Evolutionary conservation across 2,113 vertebrate genomes (phyloP).

Genomic region (Mastomys coucha): DNA sequence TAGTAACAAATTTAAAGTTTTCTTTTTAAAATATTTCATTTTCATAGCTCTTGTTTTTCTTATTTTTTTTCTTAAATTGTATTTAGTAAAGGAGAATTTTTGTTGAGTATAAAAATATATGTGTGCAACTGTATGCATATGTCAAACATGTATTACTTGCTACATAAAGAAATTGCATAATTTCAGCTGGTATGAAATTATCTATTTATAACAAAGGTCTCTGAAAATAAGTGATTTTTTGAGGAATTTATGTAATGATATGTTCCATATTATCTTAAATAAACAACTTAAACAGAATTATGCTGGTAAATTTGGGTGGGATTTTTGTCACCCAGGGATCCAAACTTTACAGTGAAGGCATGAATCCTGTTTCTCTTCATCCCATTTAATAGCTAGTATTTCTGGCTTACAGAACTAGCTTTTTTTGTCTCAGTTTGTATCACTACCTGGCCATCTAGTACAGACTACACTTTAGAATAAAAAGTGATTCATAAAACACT

Average conservation of each 20-base stretch:
- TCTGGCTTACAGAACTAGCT: neutral
- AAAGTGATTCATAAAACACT: neutral
- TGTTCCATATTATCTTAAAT: neutral
- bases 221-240: neutral
- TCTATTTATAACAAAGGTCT: neutral
- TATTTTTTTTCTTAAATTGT: neutral
- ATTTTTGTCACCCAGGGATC: neutral
- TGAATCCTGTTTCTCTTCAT: neutral
- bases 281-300: neutral
- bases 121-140: neutral
- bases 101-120: neutral
- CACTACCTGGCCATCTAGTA: neutral
- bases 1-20: neutral
- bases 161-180: neutral
- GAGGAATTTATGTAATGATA: neutral
- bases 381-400: neutral
- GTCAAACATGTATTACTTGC: neutral
- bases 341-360: neutral
- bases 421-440: neutral
- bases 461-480: neutral
- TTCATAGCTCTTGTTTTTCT: neutral
- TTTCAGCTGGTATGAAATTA: neutral
- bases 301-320: neutral
- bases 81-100: neutral
- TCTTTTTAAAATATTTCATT: neutral